phyloP scores from a whole-genome alignment of 2,113 vertebrate species.

The Opisthocomus hoazin region DNA sequence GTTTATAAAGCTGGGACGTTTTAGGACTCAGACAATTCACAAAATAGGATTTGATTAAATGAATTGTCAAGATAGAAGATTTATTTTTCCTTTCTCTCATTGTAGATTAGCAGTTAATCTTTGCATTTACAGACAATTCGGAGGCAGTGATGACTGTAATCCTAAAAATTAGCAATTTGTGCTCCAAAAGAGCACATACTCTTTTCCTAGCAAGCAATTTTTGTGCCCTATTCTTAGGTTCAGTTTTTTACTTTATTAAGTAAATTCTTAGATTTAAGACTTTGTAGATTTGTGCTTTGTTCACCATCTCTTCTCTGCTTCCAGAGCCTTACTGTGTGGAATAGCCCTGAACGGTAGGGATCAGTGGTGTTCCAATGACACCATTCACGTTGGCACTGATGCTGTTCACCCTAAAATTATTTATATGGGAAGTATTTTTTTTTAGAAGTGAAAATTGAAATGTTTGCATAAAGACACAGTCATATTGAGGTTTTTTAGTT shows the following conservation, averaged over 20 bases:
- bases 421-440: not conserved
- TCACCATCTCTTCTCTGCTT: not conserved
- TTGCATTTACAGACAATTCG: not conserved
- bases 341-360: not conserved
- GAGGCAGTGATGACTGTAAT: not conserved
- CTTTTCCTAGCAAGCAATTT: not conserved
- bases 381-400: too few species aligned
- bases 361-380: not conserved
- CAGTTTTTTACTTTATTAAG: not conserved
- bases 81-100: not conserved
- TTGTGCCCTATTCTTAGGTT: not conserved
- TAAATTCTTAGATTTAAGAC: not conserved
- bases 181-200: not conserved
- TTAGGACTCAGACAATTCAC: not conserved
- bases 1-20: not conserved
- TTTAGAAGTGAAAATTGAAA: not conserved
- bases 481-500: not conserved
- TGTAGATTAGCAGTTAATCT: not conserved
- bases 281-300: not conserved
- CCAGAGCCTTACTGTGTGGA: not conserved
- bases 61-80: not conserved
- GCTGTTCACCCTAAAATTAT: not conserved
- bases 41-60: not conserved
- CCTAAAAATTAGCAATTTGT: not conserved
- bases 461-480: not conserved